A percentile compares a stretch with the other conserved stretches of the same genome.
Conservation (phyloP, 2,113 vertebrate species). For the Danionella cerebrum region DNA sequence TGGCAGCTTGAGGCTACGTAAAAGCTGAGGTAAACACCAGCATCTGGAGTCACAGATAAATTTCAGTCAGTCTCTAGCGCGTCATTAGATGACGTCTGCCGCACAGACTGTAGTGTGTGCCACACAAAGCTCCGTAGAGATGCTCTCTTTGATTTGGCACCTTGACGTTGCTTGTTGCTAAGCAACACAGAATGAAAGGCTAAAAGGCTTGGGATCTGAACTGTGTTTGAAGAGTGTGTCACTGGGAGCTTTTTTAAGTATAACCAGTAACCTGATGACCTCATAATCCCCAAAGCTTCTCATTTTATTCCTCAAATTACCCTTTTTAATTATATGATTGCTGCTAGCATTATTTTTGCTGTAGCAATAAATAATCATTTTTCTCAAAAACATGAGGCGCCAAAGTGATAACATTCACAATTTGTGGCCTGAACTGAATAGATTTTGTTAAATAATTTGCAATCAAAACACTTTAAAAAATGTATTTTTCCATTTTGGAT, state of each 20-base stretch:
- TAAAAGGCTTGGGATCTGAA: slow-evolving; percentile 1
- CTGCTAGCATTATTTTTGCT: too few relatives aligned
- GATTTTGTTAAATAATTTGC: too few relatives aligned
- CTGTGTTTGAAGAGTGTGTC: slow-evolving; percentile 16
- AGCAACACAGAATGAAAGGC: slow-evolving; percentile 27
- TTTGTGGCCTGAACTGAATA: too few relatives aligned
- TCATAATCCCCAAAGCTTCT: too few relatives aligned
- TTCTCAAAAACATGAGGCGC: too few relatives aligned
- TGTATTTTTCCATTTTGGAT: too few relatives aligned
- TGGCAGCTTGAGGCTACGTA: not conserved
- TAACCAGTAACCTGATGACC: too few relatives aligned
- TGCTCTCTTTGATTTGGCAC: not conserved
- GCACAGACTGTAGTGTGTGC: slow-evolving; percentile 15
- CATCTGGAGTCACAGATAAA: slow-evolving; percentile 13
- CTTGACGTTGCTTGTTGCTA: slow-evolving; percentile 35
- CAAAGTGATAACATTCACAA: too few relatives aligned
- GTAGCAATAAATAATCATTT: too few relatives aligned
- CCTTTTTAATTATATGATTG: too few relatives aligned
- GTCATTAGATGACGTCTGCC: slow-evolving; percentile 23
- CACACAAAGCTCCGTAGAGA: slow-evolving; percentile 14
- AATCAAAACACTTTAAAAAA: too few relatives aligned
- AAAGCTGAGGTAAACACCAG: not conserved
- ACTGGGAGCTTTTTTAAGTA: not conserved
- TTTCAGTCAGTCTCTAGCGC: slow-evolving; percentile 5
- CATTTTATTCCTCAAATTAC: too few relatives aligned